Base-by-base conservation (phyloP, 2,888 invertebrate genomes). In the Meloe dianella region DNA sequence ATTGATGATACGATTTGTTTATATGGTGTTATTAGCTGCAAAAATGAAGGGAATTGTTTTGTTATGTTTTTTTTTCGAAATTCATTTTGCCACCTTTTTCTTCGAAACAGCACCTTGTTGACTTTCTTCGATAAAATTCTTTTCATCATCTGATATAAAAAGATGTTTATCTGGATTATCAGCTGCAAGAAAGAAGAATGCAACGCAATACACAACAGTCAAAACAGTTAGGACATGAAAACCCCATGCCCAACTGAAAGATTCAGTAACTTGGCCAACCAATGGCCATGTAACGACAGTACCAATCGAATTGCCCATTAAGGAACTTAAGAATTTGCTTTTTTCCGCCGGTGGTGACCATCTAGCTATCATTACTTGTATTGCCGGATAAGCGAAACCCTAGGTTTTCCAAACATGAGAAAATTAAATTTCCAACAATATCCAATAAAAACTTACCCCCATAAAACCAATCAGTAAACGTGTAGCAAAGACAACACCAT, bases 81-180 rank as follows among this genome's bases (percentile, higher is more conserved):
- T 5, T 1, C 27, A 30, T 32, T 54, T 20, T 57, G 56, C 9
- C 24, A 76, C 77, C 73, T 78, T 78, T 67, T 73, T 72, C 64
- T 74, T 77, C 22, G 73, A 64, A 29, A 77, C 73, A 10, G 75
- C 65, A 4, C 73, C 76, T 22, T 57, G 62, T 67, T 78, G 79
- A 4, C 75, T 67, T 20, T 70, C 71, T 56, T 68, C 47, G 58
- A 92, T 92, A 63, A 87, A 89, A 64, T 88, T 85, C 68, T 85
- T 88, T 77, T 92, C 92, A 20, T 87, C 85, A 2, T 87, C 85
- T 9, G 85, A 82, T 51, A 91, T 92, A 58, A 87, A 86, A 1
- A 86, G 87, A 77, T 91, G 91, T 51, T 88, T 85, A 0, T 82
- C 82, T 0, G 92, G 92, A 27, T 87, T 86, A 76, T 92, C 90